Conservation (phyloP, 2,888 invertebrate species). For the Phasia obesa region DNA sequence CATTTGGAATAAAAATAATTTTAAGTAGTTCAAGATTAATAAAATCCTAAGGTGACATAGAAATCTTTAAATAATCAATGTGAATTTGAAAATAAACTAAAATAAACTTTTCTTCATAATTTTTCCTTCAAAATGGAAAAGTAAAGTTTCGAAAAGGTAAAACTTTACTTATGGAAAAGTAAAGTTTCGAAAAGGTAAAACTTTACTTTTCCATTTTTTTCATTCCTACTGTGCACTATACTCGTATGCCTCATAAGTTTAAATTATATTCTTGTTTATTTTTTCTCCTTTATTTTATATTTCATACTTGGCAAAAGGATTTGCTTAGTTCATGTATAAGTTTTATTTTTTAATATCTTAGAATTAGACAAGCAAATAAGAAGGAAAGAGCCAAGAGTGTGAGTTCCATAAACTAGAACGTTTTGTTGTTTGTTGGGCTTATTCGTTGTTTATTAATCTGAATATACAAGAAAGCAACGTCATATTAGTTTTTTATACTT, state of each 20-base stretch:
- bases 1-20: too few relatives aligned
- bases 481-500: constrained; percentile 44
- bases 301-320: constrained; percentile 54
- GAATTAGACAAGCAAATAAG: constrained; percentile 71
- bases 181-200: too few relatives aligned
- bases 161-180: too few relatives aligned
- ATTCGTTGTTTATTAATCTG: constrained; percentile 49
- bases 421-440: constrained; percentile 45
- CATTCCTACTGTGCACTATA: constrained; percentile 2
- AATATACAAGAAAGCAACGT: constrained; percentile 51
- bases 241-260: constrained; percentile 50
- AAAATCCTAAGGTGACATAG: too few relatives aligned
- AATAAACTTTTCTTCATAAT: too few relatives aligned
- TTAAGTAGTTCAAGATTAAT: too few relatives aligned
- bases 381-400: constrained; percentile 48
- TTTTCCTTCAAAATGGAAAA: too few relatives aligned
- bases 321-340: constrained; percentile 56
- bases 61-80: too few relatives aligned
- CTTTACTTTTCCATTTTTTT: constrained; percentile 4
- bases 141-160: too few relatives aligned
- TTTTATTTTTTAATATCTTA: constrained; percentile 73
- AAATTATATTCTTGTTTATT: constrained; percentile 40
- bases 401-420: constrained; percentile 54
- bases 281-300: constrained; percentile 22
- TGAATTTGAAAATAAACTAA: too few relatives aligned